phyloP scores from a whole-genome alignment of 2,797 vertebrate species.

The Huso huso region DNA sequence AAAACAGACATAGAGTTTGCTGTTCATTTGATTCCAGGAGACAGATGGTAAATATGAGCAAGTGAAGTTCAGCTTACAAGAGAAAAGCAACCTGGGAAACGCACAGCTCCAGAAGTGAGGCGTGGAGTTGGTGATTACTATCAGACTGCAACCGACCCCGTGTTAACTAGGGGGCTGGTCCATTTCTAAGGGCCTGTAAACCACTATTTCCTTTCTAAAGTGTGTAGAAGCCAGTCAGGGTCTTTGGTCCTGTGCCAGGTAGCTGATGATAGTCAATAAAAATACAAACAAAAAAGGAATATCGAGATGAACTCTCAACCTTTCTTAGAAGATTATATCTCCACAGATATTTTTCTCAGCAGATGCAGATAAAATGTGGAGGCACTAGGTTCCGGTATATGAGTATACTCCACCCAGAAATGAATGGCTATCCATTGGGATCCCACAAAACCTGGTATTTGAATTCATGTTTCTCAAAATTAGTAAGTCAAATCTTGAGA shows the following conservation, averaged over 20 bases:
- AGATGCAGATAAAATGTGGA: too few relatives aligned
- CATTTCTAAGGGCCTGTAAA: background rate
- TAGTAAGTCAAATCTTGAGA: too few relatives aligned
- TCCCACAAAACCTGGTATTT: too few relatives aligned
- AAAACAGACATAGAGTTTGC: too few relatives aligned
- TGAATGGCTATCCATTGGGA: too few relatives aligned
- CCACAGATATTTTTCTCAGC: too few relatives aligned
- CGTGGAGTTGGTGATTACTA: background rate
- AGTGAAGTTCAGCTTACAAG: background rate
- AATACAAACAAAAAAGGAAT: background rate
- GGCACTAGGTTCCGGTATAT: too few relatives aligned
- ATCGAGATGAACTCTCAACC: background rate
- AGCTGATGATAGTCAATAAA: background rate
- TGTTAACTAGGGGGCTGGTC: background rate
- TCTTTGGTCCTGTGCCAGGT: background rate
- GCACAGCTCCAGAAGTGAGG: too few relatives aligned
- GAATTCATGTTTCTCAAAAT: too few relatives aligned
- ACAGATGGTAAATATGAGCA: background rate
- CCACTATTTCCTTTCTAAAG: background rate
- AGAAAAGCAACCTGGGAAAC: background rate
- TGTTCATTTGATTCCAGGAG: background rate
- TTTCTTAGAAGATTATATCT: too few relatives aligned
- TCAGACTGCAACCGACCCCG: background rate
- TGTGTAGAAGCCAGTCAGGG: background rate
- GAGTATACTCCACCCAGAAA: too few relatives aligned